Conservation (phyloP, 2,797 vertebrate species). For the Paguma larvata region DNA sequence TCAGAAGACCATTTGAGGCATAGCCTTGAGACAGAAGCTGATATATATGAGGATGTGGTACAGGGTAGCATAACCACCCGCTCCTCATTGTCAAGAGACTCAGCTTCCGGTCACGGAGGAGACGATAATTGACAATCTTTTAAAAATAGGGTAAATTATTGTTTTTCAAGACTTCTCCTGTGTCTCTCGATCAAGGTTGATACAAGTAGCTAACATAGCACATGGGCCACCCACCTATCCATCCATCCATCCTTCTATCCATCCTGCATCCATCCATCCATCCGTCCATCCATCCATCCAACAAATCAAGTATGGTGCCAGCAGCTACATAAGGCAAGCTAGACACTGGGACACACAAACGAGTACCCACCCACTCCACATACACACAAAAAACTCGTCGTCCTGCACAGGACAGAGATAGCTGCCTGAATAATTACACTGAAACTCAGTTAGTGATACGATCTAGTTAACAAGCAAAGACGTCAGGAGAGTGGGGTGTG, state of each 20-base stretch:
- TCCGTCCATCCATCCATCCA: background rate
- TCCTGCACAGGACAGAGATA: background rate
- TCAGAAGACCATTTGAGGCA: background rate
- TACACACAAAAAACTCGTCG: background rate
- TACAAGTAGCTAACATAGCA: background rate
- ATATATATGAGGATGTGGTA: background rate
- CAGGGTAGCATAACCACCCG: background rate
- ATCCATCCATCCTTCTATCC: background rate
- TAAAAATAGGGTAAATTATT: background rate
- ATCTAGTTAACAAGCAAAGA: constrained; percentile 47
- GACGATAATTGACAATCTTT: background rate
- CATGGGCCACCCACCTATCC: background rate
- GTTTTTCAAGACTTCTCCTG: background rate
- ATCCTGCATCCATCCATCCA: background rate
- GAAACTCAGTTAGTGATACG: constrained; percentile 44
- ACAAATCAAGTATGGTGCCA: background rate
- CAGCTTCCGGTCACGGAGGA: background rate
- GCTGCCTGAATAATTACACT: background rate
- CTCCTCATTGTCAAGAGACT: background rate
- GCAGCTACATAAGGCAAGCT: background rate
- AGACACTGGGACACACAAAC: background rate
- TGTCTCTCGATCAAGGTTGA: background rate
- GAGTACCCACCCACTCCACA: background rate
- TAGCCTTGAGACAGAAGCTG: background rate
- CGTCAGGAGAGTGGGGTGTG: background rate